Conservation (phyloP, 1,140 invertebrate genomes). For the Bombus soroeensis region DNA sequence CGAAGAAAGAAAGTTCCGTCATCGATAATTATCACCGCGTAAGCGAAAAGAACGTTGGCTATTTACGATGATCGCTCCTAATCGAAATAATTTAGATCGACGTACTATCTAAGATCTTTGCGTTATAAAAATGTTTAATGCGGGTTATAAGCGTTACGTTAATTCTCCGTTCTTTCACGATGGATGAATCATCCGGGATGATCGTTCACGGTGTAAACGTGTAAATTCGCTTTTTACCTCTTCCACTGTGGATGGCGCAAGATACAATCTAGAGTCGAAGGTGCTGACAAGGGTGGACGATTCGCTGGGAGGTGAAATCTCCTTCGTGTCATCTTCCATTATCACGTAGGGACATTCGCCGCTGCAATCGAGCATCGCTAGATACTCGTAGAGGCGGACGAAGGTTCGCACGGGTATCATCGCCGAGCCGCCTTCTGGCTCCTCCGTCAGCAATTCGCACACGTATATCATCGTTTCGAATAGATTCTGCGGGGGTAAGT, state of each 20-base stretch:
- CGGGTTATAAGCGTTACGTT: too few relatives aligned
- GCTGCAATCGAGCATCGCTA: conserved; percentile 87
- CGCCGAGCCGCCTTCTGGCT: conserved; percentile 91
- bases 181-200: too few relatives aligned
- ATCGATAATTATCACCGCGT: too few relatives aligned
- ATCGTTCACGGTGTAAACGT: too few relatives aligned
- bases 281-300: conserved; percentile 12
- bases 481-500: conserved; percentile 84
- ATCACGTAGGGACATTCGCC: conserved; percentile 45
- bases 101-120: too few relatives aligned
- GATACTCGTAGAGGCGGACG: conserved; percentile 86
- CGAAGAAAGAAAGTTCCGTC: too few relatives aligned
- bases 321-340: conserved; percentile 30
- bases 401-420: conserved; percentile 88
- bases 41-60: too few relatives aligned
- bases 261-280: conserved; percentile 37
- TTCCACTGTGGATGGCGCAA: conserved; percentile 2
- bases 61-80: too few relatives aligned
- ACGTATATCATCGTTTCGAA: conserved; percentile 91
- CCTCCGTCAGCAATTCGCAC: conserved; percentile 91
- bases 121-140: too few relatives aligned
- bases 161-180: too few relatives aligned
- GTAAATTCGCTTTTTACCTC: conserved; percentile 45
- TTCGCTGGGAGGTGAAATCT: conserved; percentile 28
- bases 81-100: too few relatives aligned